phyloP scores from a whole-genome alignment of 2,797 vertebrate species.

The Oryzias dopingdopingensis region DNA sequence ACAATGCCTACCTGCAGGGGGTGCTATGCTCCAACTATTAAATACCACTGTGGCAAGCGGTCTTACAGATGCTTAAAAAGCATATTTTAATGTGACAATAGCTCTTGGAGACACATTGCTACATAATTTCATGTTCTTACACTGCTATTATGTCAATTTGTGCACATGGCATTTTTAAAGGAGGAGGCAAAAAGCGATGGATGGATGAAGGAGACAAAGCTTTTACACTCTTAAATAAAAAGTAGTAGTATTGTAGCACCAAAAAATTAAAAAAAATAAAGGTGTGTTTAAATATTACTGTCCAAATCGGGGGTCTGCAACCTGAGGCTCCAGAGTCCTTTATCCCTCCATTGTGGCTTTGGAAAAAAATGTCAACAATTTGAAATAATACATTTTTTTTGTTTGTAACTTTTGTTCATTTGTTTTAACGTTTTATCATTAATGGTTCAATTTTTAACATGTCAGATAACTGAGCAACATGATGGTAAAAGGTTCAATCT shows the following conservation, averaged over 20 bases:
- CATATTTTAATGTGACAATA: conserved; percentile 55
- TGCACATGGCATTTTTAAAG: conserved; percentile 49
- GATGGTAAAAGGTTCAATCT: too few species aligned
- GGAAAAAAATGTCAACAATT: too few species aligned
- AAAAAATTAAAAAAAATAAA: not conserved
- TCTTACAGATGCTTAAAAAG: conserved; percentile 53
- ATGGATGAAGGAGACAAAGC: conserved; percentile 46
- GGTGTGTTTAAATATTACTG: too few species aligned
- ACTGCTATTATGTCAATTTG: conserved; percentile 70
- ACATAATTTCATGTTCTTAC: conserved; percentile 67
- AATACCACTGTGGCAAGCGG: conserved; percentile 47
- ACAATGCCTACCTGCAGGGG: conserved; percentile 79
- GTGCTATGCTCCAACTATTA: conserved; percentile 82
- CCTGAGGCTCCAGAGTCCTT: too few species aligned
- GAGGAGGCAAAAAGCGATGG: conserved; percentile 57
- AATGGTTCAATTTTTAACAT: too few species aligned
- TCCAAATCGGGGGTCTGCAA: too few species aligned
- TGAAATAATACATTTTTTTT: too few species aligned
- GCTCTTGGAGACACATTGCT: conserved; percentile 64
- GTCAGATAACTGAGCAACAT: too few species aligned
- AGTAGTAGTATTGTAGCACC: not conserved
- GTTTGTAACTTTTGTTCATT: too few species aligned
- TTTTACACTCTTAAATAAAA: conserved; percentile 10
- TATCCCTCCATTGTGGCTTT: too few species aligned
- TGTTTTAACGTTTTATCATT: too few species aligned